Conservation (phyloP, 2,888 invertebrate genomes). For the Xylocampa areola region DNA sequence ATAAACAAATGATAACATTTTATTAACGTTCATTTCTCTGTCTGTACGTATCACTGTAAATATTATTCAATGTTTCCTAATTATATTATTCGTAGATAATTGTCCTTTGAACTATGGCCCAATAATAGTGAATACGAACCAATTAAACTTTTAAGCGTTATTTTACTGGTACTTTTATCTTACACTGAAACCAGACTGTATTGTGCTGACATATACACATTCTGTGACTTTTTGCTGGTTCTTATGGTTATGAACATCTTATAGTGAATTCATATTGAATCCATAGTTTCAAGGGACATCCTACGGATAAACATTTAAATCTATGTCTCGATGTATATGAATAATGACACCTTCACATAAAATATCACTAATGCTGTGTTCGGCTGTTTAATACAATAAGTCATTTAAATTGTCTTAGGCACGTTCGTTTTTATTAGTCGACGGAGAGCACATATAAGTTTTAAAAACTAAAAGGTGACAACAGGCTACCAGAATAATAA, state of each 20-base stretch:
- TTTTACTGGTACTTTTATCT: too few relatives aligned
- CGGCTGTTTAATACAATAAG: constrained; percentile 55
- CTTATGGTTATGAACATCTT: too few relatives aligned
- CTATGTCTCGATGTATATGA: constrained; percentile 45
- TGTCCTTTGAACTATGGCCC: constrained; percentile 41
- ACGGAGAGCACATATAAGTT: constrained; percentile 26
- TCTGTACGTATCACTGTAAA: constrained; percentile 60
- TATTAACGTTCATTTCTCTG: constrained; percentile 56
- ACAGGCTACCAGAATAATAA: neutral
- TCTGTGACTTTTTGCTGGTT: too few relatives aligned
- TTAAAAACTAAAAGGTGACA: constrained; percentile 9
- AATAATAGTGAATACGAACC: constrained; percentile 6
- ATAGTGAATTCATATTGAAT: constrained; percentile 28
- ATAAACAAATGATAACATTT: constrained; percentile 57
- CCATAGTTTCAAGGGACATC: constrained; percentile 41
- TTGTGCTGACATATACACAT: too few relatives aligned
- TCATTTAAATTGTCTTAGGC: constrained; percentile 39
- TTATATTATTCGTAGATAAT: constrained; percentile 40
- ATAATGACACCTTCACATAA: constrained; percentile 39
- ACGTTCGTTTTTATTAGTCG: constrained; percentile 17
- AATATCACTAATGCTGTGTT: constrained; percentile 80
- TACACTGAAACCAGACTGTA: too few relatives aligned
- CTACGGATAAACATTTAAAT: constrained; percentile 41
- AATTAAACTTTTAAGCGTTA: neutral
- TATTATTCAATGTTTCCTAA: constrained; percentile 59